phyloP scores from a whole-genome alignment of 2,888 invertebrate species.

The Nemurella pictetii region DNA sequence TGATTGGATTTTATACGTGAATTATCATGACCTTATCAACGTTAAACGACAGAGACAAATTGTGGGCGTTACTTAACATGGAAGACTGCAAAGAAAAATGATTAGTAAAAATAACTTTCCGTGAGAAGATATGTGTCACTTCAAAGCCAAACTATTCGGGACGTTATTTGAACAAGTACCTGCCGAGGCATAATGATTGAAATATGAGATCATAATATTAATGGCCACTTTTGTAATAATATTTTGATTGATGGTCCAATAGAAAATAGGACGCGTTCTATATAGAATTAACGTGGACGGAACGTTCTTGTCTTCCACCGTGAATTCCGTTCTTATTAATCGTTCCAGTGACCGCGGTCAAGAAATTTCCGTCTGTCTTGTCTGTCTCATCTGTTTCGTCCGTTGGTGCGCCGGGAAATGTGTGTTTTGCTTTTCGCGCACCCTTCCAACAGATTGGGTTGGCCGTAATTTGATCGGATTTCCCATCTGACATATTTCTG shows the following conservation, averaged over 20 bases:
- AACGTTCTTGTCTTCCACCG: background rate
- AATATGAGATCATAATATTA: background rate
- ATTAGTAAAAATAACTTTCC: background rate
- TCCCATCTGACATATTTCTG: background rate
- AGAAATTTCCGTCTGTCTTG: too few relatives aligned
- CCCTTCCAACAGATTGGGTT: background rate
- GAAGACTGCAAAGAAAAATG: background rate
- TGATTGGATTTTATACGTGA: background rate
- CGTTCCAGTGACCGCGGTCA: background rate
- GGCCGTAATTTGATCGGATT: background rate
- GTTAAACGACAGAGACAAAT: slow-evolving; percentile 6
- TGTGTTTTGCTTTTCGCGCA: background rate
- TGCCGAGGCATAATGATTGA: background rate
- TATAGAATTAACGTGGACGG: background rate
- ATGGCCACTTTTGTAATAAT: background rate
- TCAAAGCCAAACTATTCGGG: background rate
- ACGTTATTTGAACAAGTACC: background rate
- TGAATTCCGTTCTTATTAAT: background rate
- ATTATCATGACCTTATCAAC: background rate
- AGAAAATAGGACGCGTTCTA: background rate
- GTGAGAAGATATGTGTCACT: background rate
- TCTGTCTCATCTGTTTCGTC: background rate
- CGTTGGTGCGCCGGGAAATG: background rate
- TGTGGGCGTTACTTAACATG: background rate
- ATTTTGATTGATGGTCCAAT: background rate